Evolutionary conservation across 2,888 invertebrate species (phyloP), one percentile per base, ranked within the genome.

Genomic region (Pycnomerus fuliginosus): DNA sequence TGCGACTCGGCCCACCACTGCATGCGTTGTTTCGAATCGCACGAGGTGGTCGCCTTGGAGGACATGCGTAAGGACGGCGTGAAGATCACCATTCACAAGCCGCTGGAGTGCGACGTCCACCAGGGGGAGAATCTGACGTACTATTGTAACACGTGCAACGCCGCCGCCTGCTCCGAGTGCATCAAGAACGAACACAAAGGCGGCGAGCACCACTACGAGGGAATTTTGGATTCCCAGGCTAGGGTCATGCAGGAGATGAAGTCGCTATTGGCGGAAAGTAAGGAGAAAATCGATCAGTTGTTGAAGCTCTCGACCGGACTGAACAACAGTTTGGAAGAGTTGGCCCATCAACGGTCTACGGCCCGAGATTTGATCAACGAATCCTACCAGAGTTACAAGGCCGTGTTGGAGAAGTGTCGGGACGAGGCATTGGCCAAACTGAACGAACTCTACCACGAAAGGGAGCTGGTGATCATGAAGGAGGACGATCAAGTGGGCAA

Each of bases 11-110:
- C 96, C 44, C 96, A 97, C 72, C 89, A 92, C 71, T 94, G 89
- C 67, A 96, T 96, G 96, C 82, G 93, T 56, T 94, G 95, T 75
- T 97, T 97, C 70, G 95, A 96, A 72, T 91, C 90, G 63, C 96
- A 97, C 71, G 82, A 87, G 71, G 94, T 94, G 23, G 84, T 93
- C 36, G 85, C 88, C 27, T 85, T 95, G 66, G 93, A 93, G 62
- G 91, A 92, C 57, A 77, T 93, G 67, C 83, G 85, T 61, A 85
- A 86, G 53, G 74, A 76, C 17, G 85, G 85, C 60, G 84, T 88
- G 66, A 85, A 86, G 61, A 78, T 90, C 53, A 86, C 89, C 36
- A 85, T 94, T 55, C 93, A 93, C 66, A 92, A 91, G 71, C 92
- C 93, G 23, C 82, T 95, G 45, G 87, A 86, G 67, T 95, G 95